Evolutionary conservation across 2,888 invertebrate species (phyloP).

Genomic region (Macropis europaea): DNA sequence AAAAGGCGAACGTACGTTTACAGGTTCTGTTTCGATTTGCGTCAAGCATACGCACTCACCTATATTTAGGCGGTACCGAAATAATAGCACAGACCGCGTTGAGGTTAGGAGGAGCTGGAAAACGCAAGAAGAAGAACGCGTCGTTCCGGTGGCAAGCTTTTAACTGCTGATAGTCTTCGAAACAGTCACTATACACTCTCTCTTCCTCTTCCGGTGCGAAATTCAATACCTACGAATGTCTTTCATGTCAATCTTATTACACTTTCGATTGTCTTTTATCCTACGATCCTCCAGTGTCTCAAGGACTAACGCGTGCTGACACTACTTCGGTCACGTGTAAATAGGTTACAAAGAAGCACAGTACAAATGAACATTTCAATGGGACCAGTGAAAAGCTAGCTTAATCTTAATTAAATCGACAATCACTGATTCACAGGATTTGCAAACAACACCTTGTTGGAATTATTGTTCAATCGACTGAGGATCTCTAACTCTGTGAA

Average conservation of each 20-base stretch:
- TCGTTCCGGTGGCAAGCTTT: constrained; percentile 19
- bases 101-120: constrained; percentile 47
- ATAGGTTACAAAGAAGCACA: no score
- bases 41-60: constrained; percentile 48
- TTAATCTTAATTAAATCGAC: no score
- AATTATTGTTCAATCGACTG: no score
- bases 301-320: no score
- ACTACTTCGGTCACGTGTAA: no score
- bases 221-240: not conserved
- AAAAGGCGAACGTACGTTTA: constrained; percentile 34
- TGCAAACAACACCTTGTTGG: no score
- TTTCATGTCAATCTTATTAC: not conserved
- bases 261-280: not conserved
- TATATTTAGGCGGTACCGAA: constrained; percentile 58
- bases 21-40: constrained; percentile 55
- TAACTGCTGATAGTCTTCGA: not conserved
- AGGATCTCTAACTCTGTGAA: no score
- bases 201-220: constrained; percentile 23
- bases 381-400: no score
- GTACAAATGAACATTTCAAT: no score
- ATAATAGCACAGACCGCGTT: constrained; percentile 53
- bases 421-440: no score
- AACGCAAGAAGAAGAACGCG: constrained; percentile 29
- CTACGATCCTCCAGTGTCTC: no score
- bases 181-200: not conserved